Evolutionary conservation across 2,797 vertebrate genomes (phyloP).

Genomic region (Urocyon cinereoargenteus): DNA sequence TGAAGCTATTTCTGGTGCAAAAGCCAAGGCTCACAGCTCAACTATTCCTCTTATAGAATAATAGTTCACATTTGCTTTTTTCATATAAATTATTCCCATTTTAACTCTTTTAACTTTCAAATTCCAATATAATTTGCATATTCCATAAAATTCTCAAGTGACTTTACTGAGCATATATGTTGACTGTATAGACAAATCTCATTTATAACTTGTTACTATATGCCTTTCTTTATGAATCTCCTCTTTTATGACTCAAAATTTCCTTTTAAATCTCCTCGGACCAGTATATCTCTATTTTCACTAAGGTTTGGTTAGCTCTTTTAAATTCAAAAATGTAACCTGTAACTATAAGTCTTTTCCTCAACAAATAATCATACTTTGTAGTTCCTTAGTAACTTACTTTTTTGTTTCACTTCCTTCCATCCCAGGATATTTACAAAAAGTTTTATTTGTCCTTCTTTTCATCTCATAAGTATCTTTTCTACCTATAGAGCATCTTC

Average conservation of each 20-base stretch:
- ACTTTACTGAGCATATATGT: background rate
- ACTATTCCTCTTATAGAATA: background rate
- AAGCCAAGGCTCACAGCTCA: background rate
- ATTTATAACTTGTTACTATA: constrained; percentile 34
- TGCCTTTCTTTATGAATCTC: constrained; percentile 38
- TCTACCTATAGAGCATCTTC: background rate
- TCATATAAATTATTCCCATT: background rate
- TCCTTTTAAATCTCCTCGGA: constrained; percentile 51
- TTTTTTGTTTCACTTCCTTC: background rate
- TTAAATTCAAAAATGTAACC: constrained; percentile 42
- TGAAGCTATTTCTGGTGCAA: background rate
- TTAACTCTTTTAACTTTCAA: constrained; percentile 5
- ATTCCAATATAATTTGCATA: constrained; percentile 23
- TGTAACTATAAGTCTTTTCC: constrained; percentile 13
- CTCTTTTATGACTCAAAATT: constrained; percentile 52
- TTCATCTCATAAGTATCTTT: background rate
- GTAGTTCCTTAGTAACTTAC: background rate
- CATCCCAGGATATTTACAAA: background rate
- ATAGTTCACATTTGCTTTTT: background rate
- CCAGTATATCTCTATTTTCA: constrained; percentile 45
- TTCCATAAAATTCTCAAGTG: background rate
- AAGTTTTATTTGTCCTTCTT: background rate
- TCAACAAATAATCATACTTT: background rate
- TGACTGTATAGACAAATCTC: constrained; percentile 32
- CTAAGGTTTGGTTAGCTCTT: constrained; percentile 29